Evolutionary conservation across 2,113 vertebrate genomes (phyloP).

Genomic region (Callopanchax toddi): DNA sequence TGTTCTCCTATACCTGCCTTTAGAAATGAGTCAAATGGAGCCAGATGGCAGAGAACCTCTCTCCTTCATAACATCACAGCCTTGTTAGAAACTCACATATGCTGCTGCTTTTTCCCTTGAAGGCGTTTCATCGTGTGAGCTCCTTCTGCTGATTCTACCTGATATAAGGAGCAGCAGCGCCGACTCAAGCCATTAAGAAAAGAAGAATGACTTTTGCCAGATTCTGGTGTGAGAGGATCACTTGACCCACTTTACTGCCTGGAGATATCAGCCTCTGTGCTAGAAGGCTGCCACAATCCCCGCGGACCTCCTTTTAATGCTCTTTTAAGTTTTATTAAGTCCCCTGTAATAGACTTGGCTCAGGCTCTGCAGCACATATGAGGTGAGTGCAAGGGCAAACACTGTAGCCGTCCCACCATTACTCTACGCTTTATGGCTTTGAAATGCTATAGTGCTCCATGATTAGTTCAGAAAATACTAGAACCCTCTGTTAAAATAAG

Average conservation of each 20-base stretch:
- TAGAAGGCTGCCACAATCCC: slow-evolving; percentile 21
- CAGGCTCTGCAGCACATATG: slow-evolving; percentile 9
- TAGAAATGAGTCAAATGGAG: slow-evolving; percentile 26
- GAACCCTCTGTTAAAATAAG: not conserved
- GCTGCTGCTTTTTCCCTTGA: slow-evolving; percentile 15
- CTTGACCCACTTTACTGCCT: slow-evolving; percentile 35
- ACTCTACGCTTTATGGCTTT: not conserved
- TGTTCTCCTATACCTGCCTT: slow-evolving; percentile 11
- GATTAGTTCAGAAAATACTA: not conserved
- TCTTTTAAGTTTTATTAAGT: slow-evolving; percentile 43
- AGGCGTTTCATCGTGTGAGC: slow-evolving; percentile 27
- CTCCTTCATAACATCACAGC: slow-evolving; percentile 14
- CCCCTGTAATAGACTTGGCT: slow-evolving; percentile 29
- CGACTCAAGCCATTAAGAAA: slow-evolving; percentile 10
- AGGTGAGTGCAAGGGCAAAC: slow-evolving; percentile 17
- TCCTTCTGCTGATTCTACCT: slow-evolving; percentile 15
- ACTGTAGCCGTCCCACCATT: not conserved
- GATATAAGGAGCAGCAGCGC: not conserved
- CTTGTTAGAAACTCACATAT: slow-evolving; percentile 12
- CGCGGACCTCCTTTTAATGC: slow-evolving; percentile 42
- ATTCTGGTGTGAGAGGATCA: slow-evolving; percentile 24
- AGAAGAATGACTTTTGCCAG: slow-evolving; percentile 23
- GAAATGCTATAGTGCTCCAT: not conserved
- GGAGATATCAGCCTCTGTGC: slow-evolving; percentile 10
- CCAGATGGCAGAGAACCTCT: slow-evolving; percentile 42